phyloP scores from a whole-genome alignment of 2,888 invertebrate species.

The Lithophane socia region DNA sequence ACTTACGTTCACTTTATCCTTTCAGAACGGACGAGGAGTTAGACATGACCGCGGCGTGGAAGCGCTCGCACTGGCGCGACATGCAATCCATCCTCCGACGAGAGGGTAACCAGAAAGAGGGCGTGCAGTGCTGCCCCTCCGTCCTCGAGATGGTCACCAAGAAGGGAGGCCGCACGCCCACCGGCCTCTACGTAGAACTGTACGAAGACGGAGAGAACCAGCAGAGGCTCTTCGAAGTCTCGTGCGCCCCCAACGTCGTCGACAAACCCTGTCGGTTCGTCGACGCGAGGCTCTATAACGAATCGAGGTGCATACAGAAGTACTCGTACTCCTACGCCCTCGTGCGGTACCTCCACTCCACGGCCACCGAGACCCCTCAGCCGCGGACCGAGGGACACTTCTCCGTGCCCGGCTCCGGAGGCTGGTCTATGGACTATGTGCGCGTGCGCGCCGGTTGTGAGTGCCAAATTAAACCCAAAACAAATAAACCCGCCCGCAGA shows the following conservation, averaged over 20 bases:
- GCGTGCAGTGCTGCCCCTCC: constrained; percentile 95
- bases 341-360: constrained; percentile 90
- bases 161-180: constrained; percentile 93
- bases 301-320: constrained; percentile 95
- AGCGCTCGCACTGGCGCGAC: constrained; percentile 91
- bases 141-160: constrained; percentile 94
- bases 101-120: constrained; percentile 82
- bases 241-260: constrained; percentile 93
- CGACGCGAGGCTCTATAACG: constrained; percentile 92
- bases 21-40: constrained; percentile 86
- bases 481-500: constrained; percentile 86
- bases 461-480: constrained; percentile 93
- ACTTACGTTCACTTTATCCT: constrained; percentile 23
- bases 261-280: constrained; percentile 94
- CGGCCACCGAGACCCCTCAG: constrained; percentile 83
- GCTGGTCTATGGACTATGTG: constrained; percentile 96
- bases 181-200: constrained; percentile 93
- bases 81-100: constrained; percentile 91
- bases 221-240: constrained; percentile 95
- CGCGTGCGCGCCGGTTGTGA: constrained; percentile 95
- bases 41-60: constrained; percentile 86
- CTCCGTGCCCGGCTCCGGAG: constrained; percentile 89
- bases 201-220: constrained; percentile 93
- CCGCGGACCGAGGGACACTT: constrained; percentile 83
- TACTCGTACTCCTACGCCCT: constrained; percentile 96